Conservation (phyloP, 1,140 invertebrate species). For the Leptoteleia sp. region DNA sequence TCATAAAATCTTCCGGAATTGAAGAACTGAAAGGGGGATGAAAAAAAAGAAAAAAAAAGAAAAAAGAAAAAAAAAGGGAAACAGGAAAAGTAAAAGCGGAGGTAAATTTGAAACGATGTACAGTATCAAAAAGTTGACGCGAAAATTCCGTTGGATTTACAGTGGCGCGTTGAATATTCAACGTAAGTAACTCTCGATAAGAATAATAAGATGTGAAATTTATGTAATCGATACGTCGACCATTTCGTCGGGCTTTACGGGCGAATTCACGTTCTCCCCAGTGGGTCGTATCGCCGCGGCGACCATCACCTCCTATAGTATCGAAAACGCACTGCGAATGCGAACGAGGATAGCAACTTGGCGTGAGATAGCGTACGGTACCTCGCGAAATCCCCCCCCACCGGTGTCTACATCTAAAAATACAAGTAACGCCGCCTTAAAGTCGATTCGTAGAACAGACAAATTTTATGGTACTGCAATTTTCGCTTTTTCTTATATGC, state of each 20-base stretch:
- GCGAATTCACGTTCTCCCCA: constrained; percentile 43
- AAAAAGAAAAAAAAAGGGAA: no score
- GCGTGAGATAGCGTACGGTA: constrained; percentile 42
- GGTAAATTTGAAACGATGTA: constrained; percentile 3
- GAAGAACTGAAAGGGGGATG: no score
- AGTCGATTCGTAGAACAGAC: no score
- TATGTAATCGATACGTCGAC: constrained; percentile 45
- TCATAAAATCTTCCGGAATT: no score
- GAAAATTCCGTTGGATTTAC: constrained; percentile 1
- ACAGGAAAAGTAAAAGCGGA: no score
- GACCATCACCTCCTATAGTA: constrained; percentile 60
- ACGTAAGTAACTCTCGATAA: constrained; percentile 35
- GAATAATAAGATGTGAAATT: constrained; percentile 55
- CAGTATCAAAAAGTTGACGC: not conserved
- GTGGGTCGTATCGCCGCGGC: constrained; percentile 41
- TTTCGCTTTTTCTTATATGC: no score
- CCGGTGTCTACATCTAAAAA: constrained; percentile 49
- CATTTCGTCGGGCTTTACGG: constrained; percentile 46
- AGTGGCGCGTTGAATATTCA: constrained; percentile 23
- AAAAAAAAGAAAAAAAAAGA: no score
- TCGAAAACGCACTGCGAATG: constrained; percentile 62
- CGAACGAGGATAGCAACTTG: constrained; percentile 62
- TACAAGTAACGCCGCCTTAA: constrained; percentile 45
- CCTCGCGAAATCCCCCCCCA: constrained; percentile 30
- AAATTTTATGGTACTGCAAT: no score